A percentile compares a stretch with the other conserved stretches of the same genome.
phyloP scores from a whole-genome alignment of 2,888 invertebrate species.

The Nipponacmea schrenckii region DNA sequence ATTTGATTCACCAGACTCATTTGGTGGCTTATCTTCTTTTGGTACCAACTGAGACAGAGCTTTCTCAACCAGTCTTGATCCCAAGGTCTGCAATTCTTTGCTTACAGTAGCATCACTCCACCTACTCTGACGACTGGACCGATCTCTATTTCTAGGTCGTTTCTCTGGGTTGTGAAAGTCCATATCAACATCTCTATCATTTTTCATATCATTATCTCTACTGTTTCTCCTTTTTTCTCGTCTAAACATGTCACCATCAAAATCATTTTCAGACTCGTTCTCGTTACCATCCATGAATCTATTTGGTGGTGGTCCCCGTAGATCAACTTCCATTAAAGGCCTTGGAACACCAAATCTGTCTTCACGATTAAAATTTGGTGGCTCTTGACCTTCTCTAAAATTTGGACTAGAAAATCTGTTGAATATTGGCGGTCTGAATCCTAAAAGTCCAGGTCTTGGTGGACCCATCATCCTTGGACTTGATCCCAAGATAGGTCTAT shows the following conservation, averaged over 20 bases:
- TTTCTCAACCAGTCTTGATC: neutral
- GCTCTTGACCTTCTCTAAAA: constrained; percentile 18
- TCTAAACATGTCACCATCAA: constrained; percentile 21
- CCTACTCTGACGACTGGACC: constrained; percentile 36
- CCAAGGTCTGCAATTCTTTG: neutral
- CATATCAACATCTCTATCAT: constrained; percentile 25
- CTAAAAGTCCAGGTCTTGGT: constrained; percentile 31
- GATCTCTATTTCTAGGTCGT: constrained; percentile 16
- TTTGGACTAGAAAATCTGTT: constrained; percentile 15
- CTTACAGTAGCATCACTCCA: constrained; percentile 39
- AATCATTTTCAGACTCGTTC: constrained; percentile 16
- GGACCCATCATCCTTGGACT: constrained; percentile 24
- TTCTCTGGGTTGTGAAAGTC: constrained; percentile 13
- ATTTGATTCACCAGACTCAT: neutral
- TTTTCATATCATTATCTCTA: constrained; percentile 23
- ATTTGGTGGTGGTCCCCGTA: constrained; percentile 20
- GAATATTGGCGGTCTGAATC: constrained; percentile 28
- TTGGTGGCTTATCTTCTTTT: neutral
- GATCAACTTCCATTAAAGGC: constrained; percentile 29
- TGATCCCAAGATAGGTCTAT: constrained; percentile 28
- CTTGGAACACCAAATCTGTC: constrained; percentile 31
- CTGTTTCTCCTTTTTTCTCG: constrained; percentile 6
- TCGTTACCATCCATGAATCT: constrained; percentile 33
- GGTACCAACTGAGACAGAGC: neutral
- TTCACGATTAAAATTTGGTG: constrained; percentile 18